phyloP scores from a whole-genome alignment of 2,797 vertebrate species.

The Coccyzus lansbergi region DNA sequence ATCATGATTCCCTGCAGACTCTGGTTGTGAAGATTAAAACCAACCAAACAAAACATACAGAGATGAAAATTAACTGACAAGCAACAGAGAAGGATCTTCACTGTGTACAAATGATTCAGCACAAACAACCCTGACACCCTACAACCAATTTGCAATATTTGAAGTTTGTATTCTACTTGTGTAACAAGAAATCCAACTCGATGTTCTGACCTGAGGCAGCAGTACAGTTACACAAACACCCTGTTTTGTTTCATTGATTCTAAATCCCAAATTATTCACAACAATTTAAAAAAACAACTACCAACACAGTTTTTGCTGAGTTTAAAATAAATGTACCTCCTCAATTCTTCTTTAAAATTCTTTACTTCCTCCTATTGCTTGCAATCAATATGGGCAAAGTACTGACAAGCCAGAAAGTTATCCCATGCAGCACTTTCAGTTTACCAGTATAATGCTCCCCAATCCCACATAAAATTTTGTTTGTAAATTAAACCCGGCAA shows the following conservation, averaged over 20 bases:
- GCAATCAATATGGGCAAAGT: neutral
- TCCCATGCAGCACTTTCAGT: neutral
- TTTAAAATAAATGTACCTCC: neutral
- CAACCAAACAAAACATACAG: neutral
- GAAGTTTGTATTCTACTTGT: neutral
- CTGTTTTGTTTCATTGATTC: neutral
- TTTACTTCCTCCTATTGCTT: too few relatives aligned
- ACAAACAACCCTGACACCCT: neutral
- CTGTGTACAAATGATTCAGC: neutral
- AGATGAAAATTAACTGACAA: neutral
- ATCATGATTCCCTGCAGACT: neutral
- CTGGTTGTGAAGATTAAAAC: neutral
- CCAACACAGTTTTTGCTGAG: neutral
- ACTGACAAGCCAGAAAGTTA: neutral
- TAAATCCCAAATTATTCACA: neutral
- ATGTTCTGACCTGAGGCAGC: neutral
- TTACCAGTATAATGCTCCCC: neutral
- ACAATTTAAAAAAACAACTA: neutral
- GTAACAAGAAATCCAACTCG: neutral
- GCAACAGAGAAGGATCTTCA: neutral
- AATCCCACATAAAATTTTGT: neutral
- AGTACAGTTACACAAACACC: neutral
- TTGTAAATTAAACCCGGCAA: constrained; percentile 43
- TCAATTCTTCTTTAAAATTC: neutral
- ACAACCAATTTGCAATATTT: neutral